These are phyloP conservation scores for Menidia beryllina DNA, from an alignment of 2,113 vertebrate genomes.

Conservation along the genomic window DNA sequence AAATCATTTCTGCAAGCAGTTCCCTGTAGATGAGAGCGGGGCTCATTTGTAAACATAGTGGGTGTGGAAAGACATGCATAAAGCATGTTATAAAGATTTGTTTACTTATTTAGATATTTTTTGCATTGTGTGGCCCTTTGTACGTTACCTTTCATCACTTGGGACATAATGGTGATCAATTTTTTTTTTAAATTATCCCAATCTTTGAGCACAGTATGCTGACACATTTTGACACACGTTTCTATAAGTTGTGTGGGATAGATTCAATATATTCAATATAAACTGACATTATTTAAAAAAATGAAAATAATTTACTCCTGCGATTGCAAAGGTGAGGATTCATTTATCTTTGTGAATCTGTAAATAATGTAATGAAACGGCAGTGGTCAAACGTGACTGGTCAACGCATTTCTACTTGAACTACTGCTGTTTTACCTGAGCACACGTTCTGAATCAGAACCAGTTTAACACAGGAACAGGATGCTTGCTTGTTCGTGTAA, in stretches of 20 bases:
- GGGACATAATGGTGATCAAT: slow-evolving; percentile 19
- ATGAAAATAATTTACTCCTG: background rate
- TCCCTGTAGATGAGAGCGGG: slow-evolving; percentile 52
- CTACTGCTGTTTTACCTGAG: slow-evolving; percentile 63
- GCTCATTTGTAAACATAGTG: slow-evolving; percentile 66
- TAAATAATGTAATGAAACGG: slow-evolving; percentile 33
- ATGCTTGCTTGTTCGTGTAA: slow-evolving; percentile 32
- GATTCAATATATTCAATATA: background rate
- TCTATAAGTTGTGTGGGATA: background rate
- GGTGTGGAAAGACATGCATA: slow-evolving; percentile 42
- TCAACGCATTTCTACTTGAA: slow-evolving; percentile 61
- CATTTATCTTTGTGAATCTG: slow-evolving; percentile 30
- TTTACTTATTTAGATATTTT: slow-evolving; percentile 26
- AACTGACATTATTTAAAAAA: background rate
- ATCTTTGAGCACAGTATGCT: background rate
- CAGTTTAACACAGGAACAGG: slow-evolving; percentile 10
- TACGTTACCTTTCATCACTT: slow-evolving; percentile 10
- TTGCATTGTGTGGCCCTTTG: slow-evolving; percentile 1
- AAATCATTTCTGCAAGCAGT: slow-evolving; percentile 69
- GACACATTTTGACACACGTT: background rate
- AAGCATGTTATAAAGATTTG: slow-evolving; percentile 46
- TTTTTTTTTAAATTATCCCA: background rate
- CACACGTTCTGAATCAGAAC: slow-evolving; percentile 45
- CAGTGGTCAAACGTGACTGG: slow-evolving; percentile 39
- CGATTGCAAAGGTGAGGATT: slow-evolving; percentile 23